Evolutionary conservation across 1,140 invertebrate genomes (phyloP).

Genomic region (Lordiphosa mommai): DNA sequence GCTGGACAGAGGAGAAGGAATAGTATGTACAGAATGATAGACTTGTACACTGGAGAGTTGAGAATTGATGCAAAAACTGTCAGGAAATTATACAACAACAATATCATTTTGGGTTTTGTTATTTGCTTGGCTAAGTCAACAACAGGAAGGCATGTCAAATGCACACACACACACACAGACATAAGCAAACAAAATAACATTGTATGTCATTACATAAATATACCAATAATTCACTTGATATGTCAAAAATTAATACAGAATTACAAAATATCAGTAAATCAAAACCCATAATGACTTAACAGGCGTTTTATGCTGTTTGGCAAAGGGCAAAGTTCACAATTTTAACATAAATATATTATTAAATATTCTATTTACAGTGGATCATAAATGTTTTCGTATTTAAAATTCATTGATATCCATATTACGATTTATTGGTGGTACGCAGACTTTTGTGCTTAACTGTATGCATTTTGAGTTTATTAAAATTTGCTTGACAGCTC

Average conservation of each 20-base stretch:
- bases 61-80: constrained; percentile 17
- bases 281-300: constrained; percentile 25
- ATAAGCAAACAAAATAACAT: constrained; percentile 17
- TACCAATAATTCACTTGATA: constrained; percentile 44
- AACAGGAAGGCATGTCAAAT: constrained; percentile 51
- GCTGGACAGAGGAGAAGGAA: neutral
- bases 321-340: too few species aligned
- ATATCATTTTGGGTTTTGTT: constrained; percentile 29
- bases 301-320: too few species aligned
- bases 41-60: constrained; percentile 17
- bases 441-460: too few species aligned
- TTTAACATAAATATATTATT: too few species aligned
- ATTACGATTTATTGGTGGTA: too few species aligned
- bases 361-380: neutral
- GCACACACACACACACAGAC: constrained; percentile 7
- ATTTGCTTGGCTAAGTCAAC: constrained; percentile 43
- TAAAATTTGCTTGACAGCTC: constrained; percentile 19
- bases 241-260: constrained; percentile 41
- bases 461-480: neutral
- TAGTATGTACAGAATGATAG: constrained; percentile 15
- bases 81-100: constrained; percentile 15
- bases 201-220: constrained; percentile 33
- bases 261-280: constrained; percentile 25
- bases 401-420: too few species aligned
- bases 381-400: too few species aligned